Conservation (phyloP, 2,113 vertebrate genomes). For the Tychaedon coryphoeus region DNA sequence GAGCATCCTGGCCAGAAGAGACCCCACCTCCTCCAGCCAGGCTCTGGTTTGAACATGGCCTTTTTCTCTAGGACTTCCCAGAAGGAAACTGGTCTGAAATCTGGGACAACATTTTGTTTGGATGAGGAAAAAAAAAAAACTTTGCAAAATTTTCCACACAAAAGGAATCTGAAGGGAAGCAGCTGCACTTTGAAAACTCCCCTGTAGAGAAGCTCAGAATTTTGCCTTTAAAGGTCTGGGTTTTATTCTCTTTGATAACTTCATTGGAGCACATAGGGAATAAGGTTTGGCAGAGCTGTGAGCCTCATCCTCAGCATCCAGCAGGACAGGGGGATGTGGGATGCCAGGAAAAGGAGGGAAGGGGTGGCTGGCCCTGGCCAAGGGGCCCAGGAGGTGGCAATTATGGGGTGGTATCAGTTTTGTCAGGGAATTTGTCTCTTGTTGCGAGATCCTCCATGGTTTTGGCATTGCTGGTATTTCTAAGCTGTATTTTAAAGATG, state of each 20-base stretch:
- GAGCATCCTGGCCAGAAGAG: background rate
- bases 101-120: background rate
- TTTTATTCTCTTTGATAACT: background rate
- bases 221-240: background rate
- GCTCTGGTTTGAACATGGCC: fast-evolving
- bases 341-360: background rate
- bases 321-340: fast-evolving
- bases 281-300: background rate
- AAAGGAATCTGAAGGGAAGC: background rate
- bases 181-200: background rate
- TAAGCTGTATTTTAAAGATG: background rate
- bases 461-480: background rate
- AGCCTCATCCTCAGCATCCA: background rate
- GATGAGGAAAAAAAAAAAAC: background rate
- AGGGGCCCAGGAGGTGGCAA: too few species aligned
- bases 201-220: background rate
- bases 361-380: background rate
- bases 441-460: background rate
- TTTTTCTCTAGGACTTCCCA: background rate
- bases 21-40: background rate
- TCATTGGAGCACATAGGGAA: background rate
- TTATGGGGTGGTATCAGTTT: background rate
- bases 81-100: background rate
- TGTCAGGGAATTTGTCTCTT: background rate
- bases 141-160: background rate